Conservation (phyloP, 2,113 vertebrate genomes). For the Pygoscelis antarcticus region DNA sequence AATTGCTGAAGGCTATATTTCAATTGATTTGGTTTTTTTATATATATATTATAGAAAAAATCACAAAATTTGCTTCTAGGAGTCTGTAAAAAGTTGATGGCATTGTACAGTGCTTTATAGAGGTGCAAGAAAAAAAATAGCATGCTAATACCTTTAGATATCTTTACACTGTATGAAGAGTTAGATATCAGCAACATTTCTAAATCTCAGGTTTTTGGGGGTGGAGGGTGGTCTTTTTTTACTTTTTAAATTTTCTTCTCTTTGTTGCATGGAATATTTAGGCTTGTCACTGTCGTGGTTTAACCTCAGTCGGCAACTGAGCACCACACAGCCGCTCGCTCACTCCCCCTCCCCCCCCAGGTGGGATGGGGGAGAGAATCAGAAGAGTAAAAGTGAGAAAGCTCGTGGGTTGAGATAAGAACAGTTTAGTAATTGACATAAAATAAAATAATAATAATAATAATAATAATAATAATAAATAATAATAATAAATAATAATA, state of each 20-base stretch:
- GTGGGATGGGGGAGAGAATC: no score
- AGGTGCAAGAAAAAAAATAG: not conserved
- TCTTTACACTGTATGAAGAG: not conserved
- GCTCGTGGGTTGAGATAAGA: no score
- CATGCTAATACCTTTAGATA: not conserved
- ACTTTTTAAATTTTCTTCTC: not conserved
- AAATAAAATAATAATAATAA: no score
- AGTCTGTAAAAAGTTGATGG: not conserved
- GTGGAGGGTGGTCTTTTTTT: fast-evolving
- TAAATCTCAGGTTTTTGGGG: fast-evolving
- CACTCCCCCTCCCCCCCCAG: no score
- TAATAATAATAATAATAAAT: no score
- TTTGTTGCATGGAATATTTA: not conserved
- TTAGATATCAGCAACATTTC: not conserved
- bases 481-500: no score
- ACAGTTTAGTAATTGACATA: no score
- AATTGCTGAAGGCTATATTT: not conserved
- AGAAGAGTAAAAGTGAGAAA: no score
- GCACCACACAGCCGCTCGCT: no score
- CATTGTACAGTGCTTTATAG: not conserved
- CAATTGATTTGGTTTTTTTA: not conserved
- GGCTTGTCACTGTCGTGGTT: not conserved
- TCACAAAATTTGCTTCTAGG: not conserved
- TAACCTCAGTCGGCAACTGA: no score
- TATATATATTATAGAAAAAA: not conserved